A percentile compares a stretch with the other conserved stretches of the same genome.
Evolutionary conservation across 2,888 invertebrate species (phyloP).

Genomic region (Trypoxylon attenuatum): DNA sequence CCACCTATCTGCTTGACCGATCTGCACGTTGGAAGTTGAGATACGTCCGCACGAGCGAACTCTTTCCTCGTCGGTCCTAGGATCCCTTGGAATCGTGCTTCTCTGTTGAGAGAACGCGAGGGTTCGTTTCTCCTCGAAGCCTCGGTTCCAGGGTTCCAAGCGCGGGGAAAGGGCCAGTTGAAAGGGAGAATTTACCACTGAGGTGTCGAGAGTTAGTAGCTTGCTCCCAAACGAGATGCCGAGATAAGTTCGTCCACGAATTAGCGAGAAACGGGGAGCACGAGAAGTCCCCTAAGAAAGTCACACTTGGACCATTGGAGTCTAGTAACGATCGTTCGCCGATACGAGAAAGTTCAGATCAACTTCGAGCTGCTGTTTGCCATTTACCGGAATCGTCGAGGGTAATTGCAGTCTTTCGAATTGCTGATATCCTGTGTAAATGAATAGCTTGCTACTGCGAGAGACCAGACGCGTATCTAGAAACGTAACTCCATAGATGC

Average conservation of each 20-base stretch:
- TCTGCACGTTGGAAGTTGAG: constrained; percentile 48
- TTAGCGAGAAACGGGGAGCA: constrained; percentile 47
- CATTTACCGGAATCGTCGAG: not conserved
- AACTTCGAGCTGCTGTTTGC: not conserved
- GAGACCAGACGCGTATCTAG: too few species aligned
- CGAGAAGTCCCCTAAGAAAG: constrained; percentile 35
- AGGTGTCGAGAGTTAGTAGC: constrained; percentile 66
- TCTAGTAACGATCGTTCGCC: not conserved
- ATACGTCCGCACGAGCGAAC: constrained; percentile 39
- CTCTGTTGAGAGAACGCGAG: too few species aligned
- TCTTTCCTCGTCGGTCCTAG: not conserved
- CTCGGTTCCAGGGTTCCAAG: too few species aligned
- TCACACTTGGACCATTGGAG: constrained; percentile 31
- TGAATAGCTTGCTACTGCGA: constrained; percentile 1
- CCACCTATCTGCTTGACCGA: constrained; percentile 46
- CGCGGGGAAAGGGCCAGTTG: constrained; percentile 20
- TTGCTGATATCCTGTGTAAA: not conserved
- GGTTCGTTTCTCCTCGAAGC: too few species aligned
- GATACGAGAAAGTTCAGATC: constrained; percentile 14
- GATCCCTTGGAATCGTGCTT: not conserved
- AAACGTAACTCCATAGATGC: too few species aligned
- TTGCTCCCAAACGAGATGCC: constrained; percentile 56
- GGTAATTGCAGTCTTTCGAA: not conserved
- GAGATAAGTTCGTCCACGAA: constrained; percentile 58
- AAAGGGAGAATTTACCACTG: constrained; percentile 53